Evolutionary conservation across 2,113 vertebrate genomes (phyloP).

Genomic region (Xerus inauris): DNA sequence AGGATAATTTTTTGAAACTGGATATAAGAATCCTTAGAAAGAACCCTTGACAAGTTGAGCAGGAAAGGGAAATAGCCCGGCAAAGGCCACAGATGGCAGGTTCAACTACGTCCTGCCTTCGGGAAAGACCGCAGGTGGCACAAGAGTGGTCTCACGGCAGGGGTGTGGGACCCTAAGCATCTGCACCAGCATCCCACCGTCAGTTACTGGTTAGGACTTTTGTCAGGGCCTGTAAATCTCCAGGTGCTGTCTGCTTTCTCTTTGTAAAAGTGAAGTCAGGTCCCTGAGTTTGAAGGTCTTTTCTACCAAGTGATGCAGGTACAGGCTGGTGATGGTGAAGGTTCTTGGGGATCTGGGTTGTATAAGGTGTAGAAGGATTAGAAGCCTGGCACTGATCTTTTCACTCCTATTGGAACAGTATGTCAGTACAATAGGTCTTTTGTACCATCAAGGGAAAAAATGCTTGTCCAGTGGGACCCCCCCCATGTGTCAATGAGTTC

Average conservation of each 20-base stretch:
- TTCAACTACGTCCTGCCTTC: background rate
- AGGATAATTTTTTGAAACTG: background rate
- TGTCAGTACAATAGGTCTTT: too few relatives aligned
- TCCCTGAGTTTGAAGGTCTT: too few relatives aligned
- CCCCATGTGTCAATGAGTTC: background rate
- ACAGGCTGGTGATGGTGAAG: background rate
- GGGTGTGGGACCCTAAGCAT: background rate
- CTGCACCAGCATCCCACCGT: rapidly evolving
- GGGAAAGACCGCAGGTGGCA: background rate
- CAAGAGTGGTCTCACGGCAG: rapidly evolving
- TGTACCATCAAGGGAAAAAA: too few relatives aligned
- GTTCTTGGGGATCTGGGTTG: rapidly evolving
- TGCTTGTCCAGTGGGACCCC: background rate
- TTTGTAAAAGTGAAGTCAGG: background rate
- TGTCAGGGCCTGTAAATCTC: background rate
- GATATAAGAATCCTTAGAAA: background rate
- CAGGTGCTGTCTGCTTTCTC: background rate
- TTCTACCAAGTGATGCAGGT: too few relatives aligned
- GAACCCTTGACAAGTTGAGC: rapidly evolving
- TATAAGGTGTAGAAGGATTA: background rate
- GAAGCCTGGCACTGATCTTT: background rate
- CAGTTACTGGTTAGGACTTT: background rate
- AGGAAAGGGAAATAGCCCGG: background rate
- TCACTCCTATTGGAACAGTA: background rate
- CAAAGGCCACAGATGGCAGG: background rate